Base-by-base conservation (phyloP, 2,888 invertebrate species). In the Agrochola macilenta region DNA sequence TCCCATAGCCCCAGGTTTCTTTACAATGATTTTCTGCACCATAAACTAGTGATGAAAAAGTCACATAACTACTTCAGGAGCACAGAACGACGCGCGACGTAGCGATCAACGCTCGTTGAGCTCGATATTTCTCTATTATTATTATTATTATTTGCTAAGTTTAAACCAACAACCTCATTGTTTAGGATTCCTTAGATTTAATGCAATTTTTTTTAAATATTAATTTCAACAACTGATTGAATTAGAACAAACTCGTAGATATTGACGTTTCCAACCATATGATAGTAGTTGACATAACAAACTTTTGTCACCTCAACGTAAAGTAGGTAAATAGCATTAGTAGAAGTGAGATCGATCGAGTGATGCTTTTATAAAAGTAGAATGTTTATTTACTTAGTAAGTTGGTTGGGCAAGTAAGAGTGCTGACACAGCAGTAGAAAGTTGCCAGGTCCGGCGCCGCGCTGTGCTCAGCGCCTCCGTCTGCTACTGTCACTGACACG, bases 361-460 rank as follows among this genome's bases (percentile, higher is more conserved):
- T 54, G 35, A 35, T 69, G 52, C 54, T 74, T 52, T 70, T 54
- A 39, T 72, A 79, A 69, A 63, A 60, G 58, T 54, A 23, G 65
- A 7, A 39, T 65, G 58, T 64, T 72, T 74, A 68, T 77, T 81
- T 76, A 80, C 72, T 69, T 61, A 69, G 71, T 78, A 61, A 76
- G 61, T 49, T 77, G 70, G 71, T 76, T 80, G 54, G n/a, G 57
- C 64, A 46, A 77, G 78, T 78, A 81, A 76, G 74, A 87, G 80
- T 82, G 81, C 74, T 84, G 88, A 75, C 63, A 82, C 69, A 84
- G 76, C 77, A 76, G 81, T 89, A 89, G 89, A 88, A 89, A 89
- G 88, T 83, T 58, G 68, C 70, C 72, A 73, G 81, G 73, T 70
- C 76, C 76, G 79, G 74, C 74, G 81, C 68, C 69, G 79, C 61